Conservation (phyloP, 2,113 vertebrate genomes). For the Alethe castanea region DNA sequence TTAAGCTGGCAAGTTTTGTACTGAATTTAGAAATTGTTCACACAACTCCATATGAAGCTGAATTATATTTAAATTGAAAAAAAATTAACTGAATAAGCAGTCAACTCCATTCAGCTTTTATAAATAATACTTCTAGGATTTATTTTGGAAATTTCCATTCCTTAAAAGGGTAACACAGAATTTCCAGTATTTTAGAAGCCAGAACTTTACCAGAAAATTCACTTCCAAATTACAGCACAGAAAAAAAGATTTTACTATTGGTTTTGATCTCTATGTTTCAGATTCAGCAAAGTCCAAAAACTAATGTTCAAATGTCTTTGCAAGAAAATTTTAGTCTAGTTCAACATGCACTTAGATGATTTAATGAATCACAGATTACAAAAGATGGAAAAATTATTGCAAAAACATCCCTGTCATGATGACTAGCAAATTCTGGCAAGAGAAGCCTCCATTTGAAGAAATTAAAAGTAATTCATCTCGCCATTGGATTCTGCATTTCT, state of each 20-base stretch:
- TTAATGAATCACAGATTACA: neutral
- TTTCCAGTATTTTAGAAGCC: neutral
- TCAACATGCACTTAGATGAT: neutral
- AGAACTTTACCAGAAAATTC: neutral
- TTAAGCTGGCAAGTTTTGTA: neutral
- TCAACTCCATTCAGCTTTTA: neutral
- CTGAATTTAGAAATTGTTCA: neutral
- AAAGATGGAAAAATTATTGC: neutral
- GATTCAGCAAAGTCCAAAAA: neutral
- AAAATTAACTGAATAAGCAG: neutral
- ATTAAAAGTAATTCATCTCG: neutral
- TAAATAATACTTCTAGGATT: neutral
- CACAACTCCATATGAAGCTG: neutral
- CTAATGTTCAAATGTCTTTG: neutral
- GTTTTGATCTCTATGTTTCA: neutral
- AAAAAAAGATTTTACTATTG: neutral
- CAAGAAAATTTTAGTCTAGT: neutral
- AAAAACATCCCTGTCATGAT: neutral
- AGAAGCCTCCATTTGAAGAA: neutral
- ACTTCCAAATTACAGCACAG: accelerated
- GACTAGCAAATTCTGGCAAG: neutral
- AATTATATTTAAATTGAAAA: neutral
- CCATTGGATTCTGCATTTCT: neutral
- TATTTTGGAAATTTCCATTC: neutral
- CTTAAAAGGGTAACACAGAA: neutral